Evolutionary conservation across 2,797 vertebrate genomes (phyloP), one percentile per base, ranked within the genome.

Genomic region (Rousettus madagascariensis): DNA sequence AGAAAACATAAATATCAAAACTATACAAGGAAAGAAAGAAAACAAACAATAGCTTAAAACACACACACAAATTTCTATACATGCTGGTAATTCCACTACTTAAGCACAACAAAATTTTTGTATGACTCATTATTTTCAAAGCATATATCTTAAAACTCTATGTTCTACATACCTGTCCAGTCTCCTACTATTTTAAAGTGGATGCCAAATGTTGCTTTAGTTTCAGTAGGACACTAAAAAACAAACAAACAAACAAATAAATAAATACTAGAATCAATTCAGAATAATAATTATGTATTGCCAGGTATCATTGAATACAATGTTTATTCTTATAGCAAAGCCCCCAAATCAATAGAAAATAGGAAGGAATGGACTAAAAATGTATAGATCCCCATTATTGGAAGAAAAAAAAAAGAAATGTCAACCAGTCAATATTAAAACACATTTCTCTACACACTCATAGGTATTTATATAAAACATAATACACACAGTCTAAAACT

Each of bases 111-210:
- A 8, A 68, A 86, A 90, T 90, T 95, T 86, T 49, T 41, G 3
- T 51, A 85, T 51, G 10, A 13, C 1, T 1, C 9, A 86, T 77
- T 92, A 85, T 90, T 90, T 85, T 82, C 89, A 91, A 97, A 66
- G 4, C 5, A 72, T 41, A 2, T 53, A 83, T 59, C 26, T 93
- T 91, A 95, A 95, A 92, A 75, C 8, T 87, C 0, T 55, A 13
- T 80, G 92, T 97, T 97, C 92, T 97, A 98, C 99, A 97, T 98
- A 99, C 99, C 99, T 98, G 99, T 99, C 99, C 99, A 99, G 98
- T 99, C 99, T 98, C 99, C 99, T 96, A 99, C 98, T 84, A 99
- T 98, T 98, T 99, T 98, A 96, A 99, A 98, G 98, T 99, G 99
- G 96, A 99, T 98, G 53, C 99, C 99, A 98, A 99, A 99, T 71